Evolutionary conservation across 2,797 vertebrate genomes (phyloP), one percentile per base, ranked within the genome.

Genomic region (Pogoniulus pusillus): DNA sequence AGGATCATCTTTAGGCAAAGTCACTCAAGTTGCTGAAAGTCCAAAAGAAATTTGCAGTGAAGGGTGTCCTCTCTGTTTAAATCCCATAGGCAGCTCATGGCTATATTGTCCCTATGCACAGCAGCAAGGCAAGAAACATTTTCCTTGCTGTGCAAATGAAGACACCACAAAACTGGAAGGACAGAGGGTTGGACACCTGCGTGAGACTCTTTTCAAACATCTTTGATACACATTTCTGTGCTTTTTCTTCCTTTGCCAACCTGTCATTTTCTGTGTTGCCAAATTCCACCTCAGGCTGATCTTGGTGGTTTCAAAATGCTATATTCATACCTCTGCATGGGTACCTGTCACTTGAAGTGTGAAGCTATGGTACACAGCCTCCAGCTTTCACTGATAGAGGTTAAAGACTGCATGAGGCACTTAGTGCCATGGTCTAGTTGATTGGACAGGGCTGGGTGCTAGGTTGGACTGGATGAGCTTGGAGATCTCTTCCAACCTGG

Each of bases 331-430:
- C 7, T 64, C 37, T 82, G 16, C 29, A 12, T 2, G 1, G 11
- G 26, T 41, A 51, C 27, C 26, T 64, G 59, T 47, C 35, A 14
- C 34, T 58, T 58, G 45, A 70, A 43, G 9, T 19, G 23, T 12
- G 57, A 57, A 72, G 6, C 37, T 30, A 2, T 35, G 17, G 5
- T 29, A 10, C 6, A 6, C 23, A 30, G 27, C 37, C 47, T 79
- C n/a, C 65, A 82, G 19, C 12, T 74, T 82, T 63, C 7, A 41
- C 24, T 0, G 0, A n/a, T n/a, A n/a, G n/a, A n/a, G n/a, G n/a
- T n/a, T n/a, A n/a, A n/a, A n/a, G n/a, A n/a, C n/a, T n/a, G n/a
- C n/a, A n/a, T n/a, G n/a, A n/a, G n/a, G n/a, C n/a, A n/a, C n/a
- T n/a, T n/a, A n/a, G n/a, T n/a, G n/a, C n/a, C n/a, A n/a, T n/a